phyloP scores from a whole-genome alignment of 92 coral and sea anemone genomes.

The Ricordea florida region DNA sequence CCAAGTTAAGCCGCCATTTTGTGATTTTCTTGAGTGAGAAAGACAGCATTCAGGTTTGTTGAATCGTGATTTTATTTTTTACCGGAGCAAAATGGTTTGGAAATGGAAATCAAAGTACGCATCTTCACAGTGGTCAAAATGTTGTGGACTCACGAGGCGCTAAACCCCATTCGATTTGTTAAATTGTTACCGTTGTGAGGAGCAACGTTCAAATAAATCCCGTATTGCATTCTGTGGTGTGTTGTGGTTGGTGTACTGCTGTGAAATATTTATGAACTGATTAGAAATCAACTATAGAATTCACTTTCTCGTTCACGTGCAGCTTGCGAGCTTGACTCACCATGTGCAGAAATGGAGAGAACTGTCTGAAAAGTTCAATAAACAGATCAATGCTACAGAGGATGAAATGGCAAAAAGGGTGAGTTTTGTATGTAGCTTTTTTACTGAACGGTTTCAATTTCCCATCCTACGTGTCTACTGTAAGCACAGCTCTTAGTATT shows the following conservation, averaged over 20 bases:
- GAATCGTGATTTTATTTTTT: too few species aligned
- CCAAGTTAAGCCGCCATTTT: conserved; percentile 93
- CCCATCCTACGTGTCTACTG: too few species aligned
- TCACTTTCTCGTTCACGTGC: not conserved
- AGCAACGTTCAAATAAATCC: too few species aligned
- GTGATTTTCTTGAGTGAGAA: conserved; percentile 86
- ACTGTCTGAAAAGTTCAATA: conserved; percentile 84
- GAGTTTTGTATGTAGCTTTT: not conserved
- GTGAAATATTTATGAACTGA: not conserved
- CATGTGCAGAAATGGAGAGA: conserved; percentile 93
- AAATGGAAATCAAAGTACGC: too few species aligned
- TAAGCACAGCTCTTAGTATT: too few species aligned
- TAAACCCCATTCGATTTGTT: too few species aligned
- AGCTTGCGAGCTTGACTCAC: conserved; percentile 82
- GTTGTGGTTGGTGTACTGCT: not conserved
- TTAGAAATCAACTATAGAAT: not conserved
- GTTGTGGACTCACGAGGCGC: too few species aligned
- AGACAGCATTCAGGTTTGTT: conserved; percentile 92
- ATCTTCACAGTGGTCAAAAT: too few species aligned
- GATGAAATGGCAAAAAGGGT: conserved; percentile 71
- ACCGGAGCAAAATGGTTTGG: too few species aligned
- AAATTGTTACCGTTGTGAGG: too few species aligned
- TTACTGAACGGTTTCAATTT: not conserved
- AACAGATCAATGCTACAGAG: conserved; percentile 63
- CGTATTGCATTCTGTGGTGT: too few species aligned